A percentile compares a stretch with the other conserved stretches of the same genome.
phyloP scores from a whole-genome alignment of 2,797 vertebrate species.

The Hafferia zeledoni region DNA sequence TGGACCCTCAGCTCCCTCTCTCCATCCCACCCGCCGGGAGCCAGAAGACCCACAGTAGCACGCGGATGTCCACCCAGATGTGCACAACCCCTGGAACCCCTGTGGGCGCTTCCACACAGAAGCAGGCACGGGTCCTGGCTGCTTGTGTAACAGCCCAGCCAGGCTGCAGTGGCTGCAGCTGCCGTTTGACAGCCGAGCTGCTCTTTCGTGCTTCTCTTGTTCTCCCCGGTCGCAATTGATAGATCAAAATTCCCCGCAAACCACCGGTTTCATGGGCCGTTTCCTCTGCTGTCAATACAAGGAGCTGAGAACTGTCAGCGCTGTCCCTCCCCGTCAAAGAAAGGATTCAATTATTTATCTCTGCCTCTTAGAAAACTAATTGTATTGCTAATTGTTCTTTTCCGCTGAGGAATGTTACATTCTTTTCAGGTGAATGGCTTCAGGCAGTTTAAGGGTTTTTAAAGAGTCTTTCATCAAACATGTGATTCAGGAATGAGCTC shows the following conservation, averaged over 20 bases:
- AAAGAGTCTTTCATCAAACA: slow-evolving; percentile 61
- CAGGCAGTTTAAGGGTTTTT: slow-evolving; percentile 51
- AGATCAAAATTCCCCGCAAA: slow-evolving; percentile 65
- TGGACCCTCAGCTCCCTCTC: not conserved
- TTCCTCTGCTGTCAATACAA: slow-evolving; percentile 67
- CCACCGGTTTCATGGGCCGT: slow-evolving; percentile 68
- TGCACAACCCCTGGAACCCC: not conserved
- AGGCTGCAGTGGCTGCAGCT: not conserved
- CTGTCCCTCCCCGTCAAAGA: slow-evolving; percentile 42
- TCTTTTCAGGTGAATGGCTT: slow-evolving; percentile 2
- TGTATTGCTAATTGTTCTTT: slow-evolving; percentile 72
- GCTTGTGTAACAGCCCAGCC: rapidly evolving
- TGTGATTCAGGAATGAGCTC: slow-evolving; percentile 45
- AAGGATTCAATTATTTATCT: slow-evolving; percentile 62
- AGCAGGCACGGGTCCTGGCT: rapidly evolving
- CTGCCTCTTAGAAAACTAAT: slow-evolving; percentile 65
- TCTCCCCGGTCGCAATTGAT: slow-evolving; percentile 22
- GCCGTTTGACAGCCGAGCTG: slow-evolving; percentile 14
- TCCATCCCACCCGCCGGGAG: not conserved
- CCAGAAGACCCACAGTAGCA: rapidly evolving
- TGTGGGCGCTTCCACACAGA: not conserved
- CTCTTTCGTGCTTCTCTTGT: slow-evolving; percentile 56
- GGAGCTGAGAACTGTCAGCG: slow-evolving; percentile 54
- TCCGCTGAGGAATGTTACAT: not conserved
- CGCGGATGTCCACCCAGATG: not conserved